phyloP scores from a whole-genome alignment of 2,888 invertebrate species.

The Kuschelorhynchus macadamiae region DNA sequence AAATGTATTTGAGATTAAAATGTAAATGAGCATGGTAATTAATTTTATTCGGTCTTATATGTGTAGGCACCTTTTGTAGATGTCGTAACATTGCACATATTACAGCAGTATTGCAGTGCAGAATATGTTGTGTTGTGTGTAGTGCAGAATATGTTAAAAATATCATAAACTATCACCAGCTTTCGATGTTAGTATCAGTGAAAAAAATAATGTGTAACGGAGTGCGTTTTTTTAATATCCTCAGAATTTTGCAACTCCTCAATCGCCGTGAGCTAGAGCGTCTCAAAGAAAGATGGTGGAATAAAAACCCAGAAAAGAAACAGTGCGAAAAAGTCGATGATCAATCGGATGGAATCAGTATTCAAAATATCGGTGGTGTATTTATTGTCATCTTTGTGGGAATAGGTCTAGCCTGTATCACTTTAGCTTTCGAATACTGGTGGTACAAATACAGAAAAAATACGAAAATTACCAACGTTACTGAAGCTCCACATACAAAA shows the following conservation, averaged over 20 bases:
- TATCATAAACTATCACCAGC: too few relatives aligned
- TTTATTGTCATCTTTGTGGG: slow-evolving; percentile 98
- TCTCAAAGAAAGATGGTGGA: slow-evolving; percentile 98
- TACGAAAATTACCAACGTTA: slow-evolving; percentile 73
- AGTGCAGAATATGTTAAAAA: too few relatives aligned
- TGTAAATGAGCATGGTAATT: too few relatives aligned
- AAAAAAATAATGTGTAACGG: too few relatives aligned
- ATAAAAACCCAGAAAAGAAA: slow-evolving; percentile 82
- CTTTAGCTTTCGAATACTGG: slow-evolving; percentile 94
- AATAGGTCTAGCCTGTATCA: slow-evolving; percentile 91
- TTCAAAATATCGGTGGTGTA: slow-evolving; percentile 97
- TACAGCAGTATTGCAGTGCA: too few relatives aligned
- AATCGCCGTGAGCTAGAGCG: slow-evolving; percentile 94
- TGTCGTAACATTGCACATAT: too few relatives aligned
- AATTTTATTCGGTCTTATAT: too few relatives aligned
- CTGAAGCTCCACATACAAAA: slow-evolving; percentile 67
- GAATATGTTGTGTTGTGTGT: too few relatives aligned
- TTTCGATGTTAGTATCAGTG: too few relatives aligned
- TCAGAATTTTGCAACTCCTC: slow-evolving; percentile 88
- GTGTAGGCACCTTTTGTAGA: too few relatives aligned
- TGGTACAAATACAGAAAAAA: slow-evolving; percentile 74
- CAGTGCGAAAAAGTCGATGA: slow-evolving; percentile 89
- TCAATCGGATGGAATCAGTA: slow-evolving; percentile 97
- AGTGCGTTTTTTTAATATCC: slow-evolving; percentile 6
- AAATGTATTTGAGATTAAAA: too few relatives aligned